Evolutionary conservation across 1,140 invertebrate genomes (phyloP).

Genomic region (Bombyx mandarina): DNA sequence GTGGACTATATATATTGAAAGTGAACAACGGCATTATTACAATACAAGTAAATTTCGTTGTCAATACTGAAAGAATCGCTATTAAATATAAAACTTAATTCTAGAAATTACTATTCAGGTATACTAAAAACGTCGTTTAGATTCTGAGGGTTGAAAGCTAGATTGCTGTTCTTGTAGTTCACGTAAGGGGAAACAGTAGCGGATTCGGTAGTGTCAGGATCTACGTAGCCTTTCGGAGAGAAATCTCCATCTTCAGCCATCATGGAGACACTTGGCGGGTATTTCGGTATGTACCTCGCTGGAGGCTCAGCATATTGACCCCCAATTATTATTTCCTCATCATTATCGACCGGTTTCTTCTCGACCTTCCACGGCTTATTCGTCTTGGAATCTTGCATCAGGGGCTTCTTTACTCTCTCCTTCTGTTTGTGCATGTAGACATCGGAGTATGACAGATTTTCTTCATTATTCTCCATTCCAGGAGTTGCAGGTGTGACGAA

Average conservation of each 20-base stretch:
- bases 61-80: neutral
- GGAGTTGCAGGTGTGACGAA: constrained; percentile 7
- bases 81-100: neutral
- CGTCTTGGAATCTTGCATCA: constrained; percentile 2
- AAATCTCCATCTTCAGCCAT: constrained; percentile 32
- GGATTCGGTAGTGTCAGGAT: constrained; percentile 32
- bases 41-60: neutral
- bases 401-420: constrained; percentile 8
- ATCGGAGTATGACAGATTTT: constrained; percentile 18
- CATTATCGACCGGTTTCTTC: constrained; percentile 7
- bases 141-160: constrained; percentile 69
- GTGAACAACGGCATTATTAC: too few species aligned
- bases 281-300: constrained; percentile 38
- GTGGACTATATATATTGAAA: too few species aligned
- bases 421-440: constrained; percentile 19
- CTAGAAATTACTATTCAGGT: constrained; percentile 24
- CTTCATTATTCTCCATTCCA: constrained; percentile 10
- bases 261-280: constrained; percentile 22
- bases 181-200: constrained; percentile 52
- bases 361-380: constrained; percentile 13
- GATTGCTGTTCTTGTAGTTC: constrained; percentile 66
- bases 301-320: constrained; percentile 64
- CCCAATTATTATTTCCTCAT: constrained; percentile 52
- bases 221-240: constrained; percentile 21
- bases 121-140: constrained; percentile 67